Evolutionary conservation across 2,888 invertebrate species (phyloP).

Genomic region (Ptychoptera contaminata): DNA sequence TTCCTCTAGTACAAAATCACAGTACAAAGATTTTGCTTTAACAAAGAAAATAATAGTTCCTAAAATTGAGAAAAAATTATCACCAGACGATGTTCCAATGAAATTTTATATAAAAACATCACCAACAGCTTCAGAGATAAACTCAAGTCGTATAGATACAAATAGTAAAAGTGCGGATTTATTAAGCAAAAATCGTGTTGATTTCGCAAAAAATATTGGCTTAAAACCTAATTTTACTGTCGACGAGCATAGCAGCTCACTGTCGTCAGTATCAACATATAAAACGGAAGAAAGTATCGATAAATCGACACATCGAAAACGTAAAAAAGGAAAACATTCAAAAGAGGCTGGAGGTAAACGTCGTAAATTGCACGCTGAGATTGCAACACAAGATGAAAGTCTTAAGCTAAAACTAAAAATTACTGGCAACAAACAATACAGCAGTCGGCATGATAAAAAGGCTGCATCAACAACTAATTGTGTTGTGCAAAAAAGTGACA

Average conservation of each 20-base stretch:
- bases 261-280: slow-evolving; percentile 18
- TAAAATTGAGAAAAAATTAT: slow-evolving; percentile 16
- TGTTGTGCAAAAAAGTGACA: background rate
- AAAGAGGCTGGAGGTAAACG: slow-evolving; percentile 35
- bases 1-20: slow-evolving; percentile 22
- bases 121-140: slow-evolving; percentile 2
- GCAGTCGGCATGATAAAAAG: background rate
- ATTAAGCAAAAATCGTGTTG: slow-evolving; percentile 14
- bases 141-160: slow-evolving; percentile 10
- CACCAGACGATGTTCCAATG: slow-evolving; percentile 4
- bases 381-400: slow-evolving; percentile 20
- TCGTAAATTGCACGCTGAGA: slow-evolving; percentile 39
- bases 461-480: background rate
- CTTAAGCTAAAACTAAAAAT: slow-evolving; percentile 7
- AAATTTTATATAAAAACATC: slow-evolving; percentile 1
- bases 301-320: slow-evolving; percentile 31
- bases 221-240: slow-evolving; percentile 23
- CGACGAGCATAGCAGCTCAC: slow-evolving; percentile 13
- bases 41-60: slow-evolving; percentile 16
- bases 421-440: background rate
- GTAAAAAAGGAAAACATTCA: slow-evolving; percentile 40
- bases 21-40: too few species aligned
- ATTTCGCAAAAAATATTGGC: slow-evolving; percentile 29
- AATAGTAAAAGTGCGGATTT: slow-evolving; percentile 4
- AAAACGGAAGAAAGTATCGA: slow-evolving; percentile 7